These are phyloP conservation scores for Dolichoris vasculosae DNA, from an alignment of 1,140 invertebrate species.

Conservation along the genomic window DNA sequence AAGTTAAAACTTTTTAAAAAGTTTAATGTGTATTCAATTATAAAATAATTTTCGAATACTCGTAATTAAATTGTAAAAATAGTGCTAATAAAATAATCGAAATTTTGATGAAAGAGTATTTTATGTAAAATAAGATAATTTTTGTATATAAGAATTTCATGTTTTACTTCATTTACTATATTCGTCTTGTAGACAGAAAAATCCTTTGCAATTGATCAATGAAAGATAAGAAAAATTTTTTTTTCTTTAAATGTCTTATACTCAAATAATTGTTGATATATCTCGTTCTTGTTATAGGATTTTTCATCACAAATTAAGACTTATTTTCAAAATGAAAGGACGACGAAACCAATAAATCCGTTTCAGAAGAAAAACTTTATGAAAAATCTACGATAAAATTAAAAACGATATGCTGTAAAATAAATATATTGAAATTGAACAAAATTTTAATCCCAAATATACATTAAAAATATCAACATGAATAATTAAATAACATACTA, in stretches of 20 bases:
- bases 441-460: no score
- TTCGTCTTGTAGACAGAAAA: not conserved
- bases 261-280: not conserved
- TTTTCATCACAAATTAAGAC: not conserved
- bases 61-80: not conserved
- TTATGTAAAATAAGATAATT: not conserved
- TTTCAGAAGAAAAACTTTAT: not conserved
- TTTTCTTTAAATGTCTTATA: not conserved
- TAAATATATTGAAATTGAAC: not conserved
- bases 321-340: not conserved
- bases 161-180: not conserved
- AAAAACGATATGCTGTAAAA: not conserved
- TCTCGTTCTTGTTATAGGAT: not conserved
- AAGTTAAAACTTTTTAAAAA: not conserved
- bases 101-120: constrained; percentile 23
- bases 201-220: not conserved
- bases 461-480: no score
- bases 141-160: not conserved
- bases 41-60: constrained; percentile 9
- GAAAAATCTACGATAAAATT: not conserved
- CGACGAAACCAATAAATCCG: not conserved
- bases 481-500: no score
- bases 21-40: not conserved
- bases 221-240: not conserved
- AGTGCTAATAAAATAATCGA: constrained; percentile 2